Evolutionary conservation across 2,113 vertebrate genomes (phyloP), one percentile per base, ranked within the genome.

Genomic region (Acinonyx jubatus): DNA sequence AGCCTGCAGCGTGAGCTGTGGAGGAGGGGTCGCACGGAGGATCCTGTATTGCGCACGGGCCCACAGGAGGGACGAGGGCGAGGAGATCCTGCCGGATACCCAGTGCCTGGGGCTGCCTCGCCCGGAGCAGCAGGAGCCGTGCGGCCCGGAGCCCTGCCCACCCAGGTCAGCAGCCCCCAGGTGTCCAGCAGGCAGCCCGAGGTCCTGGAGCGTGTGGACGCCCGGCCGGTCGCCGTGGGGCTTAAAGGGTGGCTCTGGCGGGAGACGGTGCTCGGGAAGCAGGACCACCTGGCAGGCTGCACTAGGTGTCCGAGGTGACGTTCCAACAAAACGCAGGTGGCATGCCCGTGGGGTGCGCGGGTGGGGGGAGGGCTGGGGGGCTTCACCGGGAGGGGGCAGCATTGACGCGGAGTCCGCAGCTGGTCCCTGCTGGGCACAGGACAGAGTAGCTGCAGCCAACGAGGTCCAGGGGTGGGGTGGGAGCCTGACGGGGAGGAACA

Each of bases 1-100:
- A 5, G 98, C 98, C 9, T 99, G 99, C 98, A 99, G 99, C 4
- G 98, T 98, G 80, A 99, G 98, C 7, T 99, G 99, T 66, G 99
- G 99, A n/a, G 99, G 99, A 84, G 99, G 99, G 14, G 96, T 99
- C 25, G 98, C 97, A 29, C 98, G 91, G 83, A 99, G 99, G 96
- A 97, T 99, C 88, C 98, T 98, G 86, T 99, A 99, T 97, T 99
- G 99, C 66, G 98, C 99, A 5, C 55, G 91, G 89, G 97, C 98
- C 69, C 41, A 2, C 0, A 2, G 84, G 18, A 88, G 97, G 52
- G 92, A 95, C 3, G 10, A 65, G 1, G 97, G 97, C 1, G 98
- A 98, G 87, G 97, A 97, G 94, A 97, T 99, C 50, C 91, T 99
- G 94, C 98, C 99, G 0, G 98, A 99, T 5, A 18, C 69, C 4